Percentiles rank a stretch among this genome's conserved stretches.
Evolutionary conservation across 2,888 invertebrate species (phyloP).

Genomic region (Heliconius sara): DNA sequence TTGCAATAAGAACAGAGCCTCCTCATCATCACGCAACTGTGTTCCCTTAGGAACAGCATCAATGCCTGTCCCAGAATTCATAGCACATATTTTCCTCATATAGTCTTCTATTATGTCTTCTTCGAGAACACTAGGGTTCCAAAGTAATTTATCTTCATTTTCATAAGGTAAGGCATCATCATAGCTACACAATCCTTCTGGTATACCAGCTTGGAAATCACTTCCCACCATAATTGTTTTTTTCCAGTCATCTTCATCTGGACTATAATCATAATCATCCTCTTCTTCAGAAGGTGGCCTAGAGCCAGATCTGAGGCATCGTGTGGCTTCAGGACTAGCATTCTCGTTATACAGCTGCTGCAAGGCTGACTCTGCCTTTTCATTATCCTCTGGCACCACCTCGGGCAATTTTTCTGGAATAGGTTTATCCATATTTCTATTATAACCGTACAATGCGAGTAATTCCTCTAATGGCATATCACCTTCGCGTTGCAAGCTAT

Average conservation of each 20-base stretch:
- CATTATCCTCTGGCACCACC: slow-evolving; percentile 69
- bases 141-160: slow-evolving; percentile 96
- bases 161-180: slow-evolving; percentile 97
- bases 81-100: slow-evolving; percentile 85
- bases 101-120: slow-evolving; percentile 91
- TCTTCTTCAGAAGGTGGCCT: slow-evolving; percentile 92
- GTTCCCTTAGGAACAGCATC: slow-evolving; percentile 87
- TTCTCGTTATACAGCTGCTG: slow-evolving; percentile 75
- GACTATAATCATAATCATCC: slow-evolving; percentile 92
- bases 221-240: slow-evolving; percentile 98
- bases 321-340: slow-evolving; percentile 73
- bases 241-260: slow-evolving; percentile 94
- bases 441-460: slow-evolving; percentile 93
- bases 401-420: slow-evolving; percentile 65
- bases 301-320: slow-evolving; percentile 85
- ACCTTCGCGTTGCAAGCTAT: slow-evolving; percentile 95
- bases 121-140: slow-evolving; percentile 93
- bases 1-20: slow-evolving; percentile 94
- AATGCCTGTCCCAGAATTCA: slow-evolving; percentile 73
- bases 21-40: slow-evolving; percentile 93
- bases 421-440: slow-evolving; percentile 77
- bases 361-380: slow-evolving; percentile 79
- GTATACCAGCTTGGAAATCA: slow-evolving; percentile 96
- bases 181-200: slow-evolving; percentile 95
- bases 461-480: slow-evolving; percentile 98